Evolutionary conservation across 2,888 invertebrate genomes (phyloP), one percentile per base, ranked within the genome.

Genomic region (Operophtera brumata): DNA sequence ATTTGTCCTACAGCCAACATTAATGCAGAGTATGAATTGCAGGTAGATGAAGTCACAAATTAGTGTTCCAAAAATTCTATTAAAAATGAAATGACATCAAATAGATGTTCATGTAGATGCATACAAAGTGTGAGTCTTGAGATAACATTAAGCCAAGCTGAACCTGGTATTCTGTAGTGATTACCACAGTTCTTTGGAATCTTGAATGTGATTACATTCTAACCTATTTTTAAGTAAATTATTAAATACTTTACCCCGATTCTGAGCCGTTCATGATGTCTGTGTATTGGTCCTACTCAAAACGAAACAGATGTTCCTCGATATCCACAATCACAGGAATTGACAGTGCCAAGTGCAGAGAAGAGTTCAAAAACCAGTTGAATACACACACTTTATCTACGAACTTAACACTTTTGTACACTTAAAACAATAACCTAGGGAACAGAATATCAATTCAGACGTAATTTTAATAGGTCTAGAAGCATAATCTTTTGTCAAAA

Each of bases 241-340:
- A 63, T 64, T 63, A 76, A 67, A 57, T 59, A 64, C 65, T 50
- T 94, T 94, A 94, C 94, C 94, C 94, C 91, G 94, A 94, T 91
- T 94, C 94, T 71, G 94, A 94, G 84, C 94, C 93, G 91, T 94
- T 94, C 94, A 94, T 94, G 78, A 78, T 91, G 85, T 68, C 66
- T 58, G 64, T 63, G 74, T 76, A 63, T 62, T 63, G 36, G n/a
- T 65, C 62, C 63, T 65, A 65, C 69, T 66, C 63, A 59, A 64
- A 57, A 55, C 59, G 56, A 63, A 66, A 68, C 71, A 76, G 73
- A 71, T 72, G 71, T 69, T 77, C 67, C 63, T 73, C 66, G 57
- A 59, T 62, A 69, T 69, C 64, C 70, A 70, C 72, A 63, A 75
- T 66, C 70, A 69, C 77, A 73, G 73, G 77, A 71, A 65, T 75